Evolutionary conservation across 2,113 vertebrate species (phyloP), one percentile per base, ranked within the genome.

Genomic region (Chlorodrepanis virens): DNA sequence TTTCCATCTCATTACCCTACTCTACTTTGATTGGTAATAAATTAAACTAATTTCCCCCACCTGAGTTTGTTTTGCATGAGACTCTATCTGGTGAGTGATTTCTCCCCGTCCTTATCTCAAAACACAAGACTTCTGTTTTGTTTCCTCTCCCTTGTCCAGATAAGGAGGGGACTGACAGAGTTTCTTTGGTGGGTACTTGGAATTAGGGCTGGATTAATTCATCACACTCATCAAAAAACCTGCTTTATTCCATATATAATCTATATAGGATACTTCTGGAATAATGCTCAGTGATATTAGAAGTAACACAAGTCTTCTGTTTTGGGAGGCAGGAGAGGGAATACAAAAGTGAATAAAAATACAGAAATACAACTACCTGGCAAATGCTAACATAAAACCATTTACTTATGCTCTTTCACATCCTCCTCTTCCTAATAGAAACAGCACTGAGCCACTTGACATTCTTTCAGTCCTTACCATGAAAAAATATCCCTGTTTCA

Each of bases 41-140:
- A 68, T 83, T 52, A 68, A 63, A 68, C 14, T 56, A n/a, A 50
- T 60, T 70, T 86, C 4, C 10, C 20, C 14, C 33, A 61, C 37
- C 3, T 0, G 0, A 27, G 22, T 61, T 71, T 74, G 14, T 61
- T 84, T 90, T 77, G 16, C 18, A 14, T 8, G 14, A 44, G 24
- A 50, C 14, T 13, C 11, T 60, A 83, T 25, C 37, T 59, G n/a
- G 4, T 27, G 23, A 69, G 27, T 44, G 61, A 70, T 88, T 27
- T 57, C 7, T 33, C 23, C 11, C 24, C 35, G 25, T 23, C 27
- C 39, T 69, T 37, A 39, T 31, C 24, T 27, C 2, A 5, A 37
- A 27, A 8, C 22, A 27, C 0, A 0, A 57, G 12, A 11, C 12
- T 65, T 60, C 56, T 12, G 3, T 23, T 50, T 22, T 37, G 20